phyloP scores from a whole-genome alignment of 2,888 invertebrate species.

The Cheilosia vulpina region DNA sequence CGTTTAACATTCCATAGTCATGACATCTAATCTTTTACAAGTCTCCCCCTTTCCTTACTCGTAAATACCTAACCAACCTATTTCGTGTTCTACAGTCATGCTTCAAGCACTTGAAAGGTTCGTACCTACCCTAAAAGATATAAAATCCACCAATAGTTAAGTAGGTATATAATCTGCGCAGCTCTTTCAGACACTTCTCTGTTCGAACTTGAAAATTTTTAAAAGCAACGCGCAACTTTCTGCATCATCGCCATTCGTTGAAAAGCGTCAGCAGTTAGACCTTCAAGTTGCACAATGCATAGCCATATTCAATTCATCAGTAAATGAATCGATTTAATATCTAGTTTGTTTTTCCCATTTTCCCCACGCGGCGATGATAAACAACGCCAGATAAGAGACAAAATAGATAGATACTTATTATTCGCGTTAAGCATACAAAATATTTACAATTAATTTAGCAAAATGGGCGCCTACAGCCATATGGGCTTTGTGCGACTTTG shows the following conservation, averaged over 20 bases:
- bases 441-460: background rate
- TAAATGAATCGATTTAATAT: conserved; percentile 21
- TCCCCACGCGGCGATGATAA: background rate
- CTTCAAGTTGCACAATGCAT: background rate
- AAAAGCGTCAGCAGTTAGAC: background rate
- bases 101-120: too few species aligned
- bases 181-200: too few species aligned
- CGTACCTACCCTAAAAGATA: too few species aligned
- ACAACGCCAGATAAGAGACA: conserved; percentile 6
- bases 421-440: background rate
- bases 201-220: too few species aligned
- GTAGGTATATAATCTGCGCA: too few species aligned
- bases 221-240: too few species aligned
- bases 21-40: too few species aligned
- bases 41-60: too few species aligned
- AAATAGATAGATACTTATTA: conserved; percentile 4
- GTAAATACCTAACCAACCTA: too few species aligned
- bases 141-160: too few species aligned
- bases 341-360: background rate
- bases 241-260: background rate
- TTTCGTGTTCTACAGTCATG: too few species aligned
- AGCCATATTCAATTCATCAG: background rate
- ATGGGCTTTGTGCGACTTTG: background rate
- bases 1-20: too few species aligned
- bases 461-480: background rate